Percentiles rank a stretch among this genome's conserved stretches.
Conservation (phyloP, 2,113 vertebrate genomes). For the Oryzias woworae region DNA sequence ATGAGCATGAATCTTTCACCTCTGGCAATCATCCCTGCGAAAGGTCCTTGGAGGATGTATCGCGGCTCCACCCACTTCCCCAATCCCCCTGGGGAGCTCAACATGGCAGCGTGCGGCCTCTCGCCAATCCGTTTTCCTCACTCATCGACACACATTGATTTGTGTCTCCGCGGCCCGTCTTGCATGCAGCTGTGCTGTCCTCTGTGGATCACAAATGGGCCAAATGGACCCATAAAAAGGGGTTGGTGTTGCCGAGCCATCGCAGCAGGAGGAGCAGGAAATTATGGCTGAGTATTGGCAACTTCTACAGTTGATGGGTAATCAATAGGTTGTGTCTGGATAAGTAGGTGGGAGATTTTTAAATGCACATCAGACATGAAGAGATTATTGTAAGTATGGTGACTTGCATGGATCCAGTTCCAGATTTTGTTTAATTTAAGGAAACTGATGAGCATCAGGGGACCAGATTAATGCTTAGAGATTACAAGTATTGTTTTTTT, state of each 20-base stretch:
- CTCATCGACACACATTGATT: constrained; percentile 66
- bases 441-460: constrained; percentile 2
- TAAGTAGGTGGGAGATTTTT: constrained; percentile 6
- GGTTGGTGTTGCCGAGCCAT: background rate
- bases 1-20: constrained; percentile 1
- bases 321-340: constrained; percentile 39
- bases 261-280: constrained; percentile 3
- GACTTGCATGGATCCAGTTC: background rate
- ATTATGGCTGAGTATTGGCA: constrained; percentile 33
- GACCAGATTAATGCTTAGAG: constrained; percentile 1
- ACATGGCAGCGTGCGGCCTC: constrained; percentile 39
- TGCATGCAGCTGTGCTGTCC: constrained; percentile 35
- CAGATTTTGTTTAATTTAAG: background rate
- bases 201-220: constrained; percentile 49
- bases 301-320: background rate
- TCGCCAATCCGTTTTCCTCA: constrained; percentile 65
- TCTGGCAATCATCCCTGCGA: constrained; percentile 17
- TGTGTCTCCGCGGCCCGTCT: constrained; percentile 33
- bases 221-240: constrained; percentile 44
- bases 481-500: constrained; percentile 10
- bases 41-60: constrained; percentile 29
- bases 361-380: background rate
- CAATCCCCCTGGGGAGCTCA: background rate
- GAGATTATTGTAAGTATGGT: constrained; percentile 9
- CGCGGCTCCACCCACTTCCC: constrained; percentile 4